Evolutionary conservation across 2,113 vertebrate genomes (phyloP).

Genomic region (Ovis aries): DNA sequence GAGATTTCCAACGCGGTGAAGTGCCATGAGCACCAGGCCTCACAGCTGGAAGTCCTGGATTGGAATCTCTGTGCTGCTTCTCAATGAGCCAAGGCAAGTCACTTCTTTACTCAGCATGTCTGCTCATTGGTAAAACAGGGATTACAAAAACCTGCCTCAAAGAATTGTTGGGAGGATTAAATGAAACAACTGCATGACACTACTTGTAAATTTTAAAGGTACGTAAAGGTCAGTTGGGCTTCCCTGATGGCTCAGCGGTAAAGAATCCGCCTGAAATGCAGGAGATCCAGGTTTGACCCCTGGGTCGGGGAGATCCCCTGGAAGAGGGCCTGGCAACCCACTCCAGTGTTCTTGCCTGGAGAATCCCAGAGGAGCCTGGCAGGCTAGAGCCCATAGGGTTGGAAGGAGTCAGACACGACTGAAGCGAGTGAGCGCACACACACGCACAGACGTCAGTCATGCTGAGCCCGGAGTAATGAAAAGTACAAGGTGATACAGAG

Average conservation of each 20-base stretch:
- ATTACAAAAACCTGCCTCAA: background rate
- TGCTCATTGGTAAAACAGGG: background rate
- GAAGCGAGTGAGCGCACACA: accelerated
- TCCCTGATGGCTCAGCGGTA: background rate
- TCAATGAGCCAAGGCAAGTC: background rate
- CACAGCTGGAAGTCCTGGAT: background rate
- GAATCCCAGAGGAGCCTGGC: background rate
- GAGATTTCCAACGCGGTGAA: accelerated
- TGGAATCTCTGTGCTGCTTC: background rate
- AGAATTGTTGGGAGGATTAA: background rate
- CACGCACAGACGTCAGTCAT: background rate
- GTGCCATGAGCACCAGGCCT: background rate
- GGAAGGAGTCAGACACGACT: background rate
- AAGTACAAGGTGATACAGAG: background rate
- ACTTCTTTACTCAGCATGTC: background rate
- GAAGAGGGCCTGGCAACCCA: background rate
- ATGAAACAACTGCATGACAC: background rate
- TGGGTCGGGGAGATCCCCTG: too few relatives aligned
- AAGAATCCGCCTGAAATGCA: background rate
- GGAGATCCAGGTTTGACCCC: background rate
- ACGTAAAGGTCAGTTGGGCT: background rate
- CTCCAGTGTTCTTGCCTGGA: background rate
- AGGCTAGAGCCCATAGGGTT: background rate
- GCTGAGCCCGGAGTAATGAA: accelerated
- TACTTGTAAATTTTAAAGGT: background rate